Conservation (phyloP, 2,113 vertebrate genomes). For the Odocoileus virginianus region DNA sequence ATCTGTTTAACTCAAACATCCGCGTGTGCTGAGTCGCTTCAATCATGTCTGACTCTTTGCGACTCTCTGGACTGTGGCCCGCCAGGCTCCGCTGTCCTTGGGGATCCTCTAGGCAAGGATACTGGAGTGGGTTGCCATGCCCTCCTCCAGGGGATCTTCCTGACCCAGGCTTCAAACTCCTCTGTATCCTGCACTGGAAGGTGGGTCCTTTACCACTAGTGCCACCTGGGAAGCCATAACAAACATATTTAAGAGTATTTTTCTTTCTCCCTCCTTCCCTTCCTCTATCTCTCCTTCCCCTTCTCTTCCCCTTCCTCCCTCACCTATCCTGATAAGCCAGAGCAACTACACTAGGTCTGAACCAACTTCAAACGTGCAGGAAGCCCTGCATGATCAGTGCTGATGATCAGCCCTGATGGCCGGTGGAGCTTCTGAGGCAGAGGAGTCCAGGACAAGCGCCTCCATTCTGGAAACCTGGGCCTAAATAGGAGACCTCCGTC, state of each 20-base stretch:
- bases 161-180: neutral
- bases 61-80: neutral
- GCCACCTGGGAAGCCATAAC: neutral
- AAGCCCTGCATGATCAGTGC: neutral
- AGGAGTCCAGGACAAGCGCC: neutral
- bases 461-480: neutral
- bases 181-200: neutral
- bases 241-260: neutral
- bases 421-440: neutral
- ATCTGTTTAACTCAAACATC: neutral
- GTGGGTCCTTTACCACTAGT: neutral
- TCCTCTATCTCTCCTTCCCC: accelerated
- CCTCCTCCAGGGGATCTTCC: neutral
- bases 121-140: neutral
- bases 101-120: neutral
- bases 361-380: accelerated
- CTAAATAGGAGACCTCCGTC: neutral
- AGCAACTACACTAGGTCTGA: neutral
- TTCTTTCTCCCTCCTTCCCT: accelerated
- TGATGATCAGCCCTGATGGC: neutral
- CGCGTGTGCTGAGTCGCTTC: neutral
- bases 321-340: neutral
- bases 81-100: neutral
- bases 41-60: neutral
- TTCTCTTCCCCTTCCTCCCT: accelerated